phyloP scores from a whole-genome alignment of 2,797 vertebrate species.

The Hemibagrus guttatus region DNA sequence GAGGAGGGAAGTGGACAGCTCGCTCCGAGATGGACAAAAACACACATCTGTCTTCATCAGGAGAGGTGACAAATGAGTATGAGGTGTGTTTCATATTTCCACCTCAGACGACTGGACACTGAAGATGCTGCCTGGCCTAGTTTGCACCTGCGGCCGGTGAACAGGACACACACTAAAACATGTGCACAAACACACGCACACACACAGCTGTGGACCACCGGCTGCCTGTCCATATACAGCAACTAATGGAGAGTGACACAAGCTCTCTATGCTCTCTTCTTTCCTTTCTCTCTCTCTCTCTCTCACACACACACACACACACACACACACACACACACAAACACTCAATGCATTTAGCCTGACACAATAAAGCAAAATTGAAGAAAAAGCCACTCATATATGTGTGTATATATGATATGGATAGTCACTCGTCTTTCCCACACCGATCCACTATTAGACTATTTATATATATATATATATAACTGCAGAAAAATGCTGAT shows the following conservation, averaged over 20 bases:
- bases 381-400: not conserved
- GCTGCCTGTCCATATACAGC: constrained; percentile 45
- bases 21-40: constrained; percentile 45
- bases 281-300: not conserved
- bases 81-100: constrained; percentile 53
- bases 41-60: constrained; percentile 63
- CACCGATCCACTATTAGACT: too few species aligned
- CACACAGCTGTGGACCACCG: constrained; percentile 50
- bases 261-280: constrained; percentile 18
- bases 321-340: not conserved
- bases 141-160: constrained; percentile 56
- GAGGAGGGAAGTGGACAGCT: constrained; percentile 49
- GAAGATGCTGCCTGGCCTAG: constrained; percentile 46
- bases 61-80: constrained; percentile 52
- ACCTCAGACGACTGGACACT: constrained; percentile 50
- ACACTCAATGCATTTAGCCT: constrained; percentile 25
- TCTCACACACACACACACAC: not conserved
- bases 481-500: not conserved
- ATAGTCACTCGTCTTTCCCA: too few species aligned
- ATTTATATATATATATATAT: too few species aligned
- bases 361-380: constrained; percentile 1
- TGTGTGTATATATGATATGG: not conserved
- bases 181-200: not conserved
- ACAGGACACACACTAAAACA: constrained; percentile 2
- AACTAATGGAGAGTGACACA: constrained; percentile 54